Evolutionary conservation across 2,888 invertebrate genomes (phyloP).

Genomic region (Campaea margaritaria): DNA sequence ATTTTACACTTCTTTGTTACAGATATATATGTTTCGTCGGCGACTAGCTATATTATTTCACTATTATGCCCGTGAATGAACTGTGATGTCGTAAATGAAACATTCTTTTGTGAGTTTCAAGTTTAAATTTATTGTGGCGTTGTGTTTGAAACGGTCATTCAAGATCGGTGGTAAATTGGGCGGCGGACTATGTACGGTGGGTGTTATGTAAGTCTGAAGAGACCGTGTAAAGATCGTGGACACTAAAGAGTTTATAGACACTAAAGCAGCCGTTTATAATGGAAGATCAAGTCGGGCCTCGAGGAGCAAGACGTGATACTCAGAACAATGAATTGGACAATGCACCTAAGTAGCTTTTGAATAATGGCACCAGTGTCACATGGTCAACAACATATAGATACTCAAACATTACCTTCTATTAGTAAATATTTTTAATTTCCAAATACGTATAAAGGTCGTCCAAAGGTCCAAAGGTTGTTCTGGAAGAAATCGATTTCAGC

Average conservation of each 20-base stretch:
- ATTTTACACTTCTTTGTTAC: constrained; percentile 80
- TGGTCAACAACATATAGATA: background rate
- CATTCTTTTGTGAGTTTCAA: constrained; percentile 66
- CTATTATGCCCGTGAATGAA: constrained; percentile 67
- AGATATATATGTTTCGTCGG: constrained; percentile 70
- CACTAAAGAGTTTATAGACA: constrained; percentile 77
- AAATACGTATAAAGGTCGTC: too few relatives aligned
- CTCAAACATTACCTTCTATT: too few relatives aligned
- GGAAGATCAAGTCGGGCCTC: constrained; percentile 58
- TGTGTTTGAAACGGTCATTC: constrained; percentile 55
- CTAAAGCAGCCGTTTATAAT: constrained; percentile 76
- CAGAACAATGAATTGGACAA: constrained; percentile 16
- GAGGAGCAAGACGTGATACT: constrained; percentile 58
- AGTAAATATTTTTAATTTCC: too few relatives aligned
- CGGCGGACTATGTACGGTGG: constrained; percentile 46
- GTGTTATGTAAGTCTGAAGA: constrained; percentile 54
- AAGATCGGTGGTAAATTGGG: constrained; percentile 55
- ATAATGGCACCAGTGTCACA: background rate
- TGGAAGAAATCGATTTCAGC: too few relatives aligned
- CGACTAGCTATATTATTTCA: constrained; percentile 70
- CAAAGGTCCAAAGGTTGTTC: too few relatives aligned
- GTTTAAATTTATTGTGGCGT: constrained; percentile 65
- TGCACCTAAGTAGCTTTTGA: constrained; percentile 6
- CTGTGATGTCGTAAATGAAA: constrained; percentile 72
- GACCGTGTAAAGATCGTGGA: constrained; percentile 61